phyloP scores from a whole-genome alignment of 1,140 invertebrate genomes.

The Pseudomyrmex pallidus region DNA sequence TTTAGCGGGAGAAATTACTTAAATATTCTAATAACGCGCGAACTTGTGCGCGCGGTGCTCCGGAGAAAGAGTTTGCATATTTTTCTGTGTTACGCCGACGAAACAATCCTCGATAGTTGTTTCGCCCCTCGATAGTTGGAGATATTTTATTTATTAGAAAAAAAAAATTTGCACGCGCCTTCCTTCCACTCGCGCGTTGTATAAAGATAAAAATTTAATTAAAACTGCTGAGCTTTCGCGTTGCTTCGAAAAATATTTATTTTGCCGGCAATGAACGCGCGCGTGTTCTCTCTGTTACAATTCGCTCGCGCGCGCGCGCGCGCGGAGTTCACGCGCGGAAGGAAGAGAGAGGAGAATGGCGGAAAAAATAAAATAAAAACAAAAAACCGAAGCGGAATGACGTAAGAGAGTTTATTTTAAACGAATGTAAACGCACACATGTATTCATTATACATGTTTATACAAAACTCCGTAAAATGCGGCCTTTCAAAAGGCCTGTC shows the following conservation, averaged over 20 bases:
- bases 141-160: not conserved
- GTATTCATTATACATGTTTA: conserved; percentile 61
- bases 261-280: not conserved
- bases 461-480: conserved; percentile 65
- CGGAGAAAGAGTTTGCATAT: no score
- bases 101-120: not conserved
- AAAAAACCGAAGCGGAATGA: conserved; percentile 48
- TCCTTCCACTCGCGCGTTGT: no score
- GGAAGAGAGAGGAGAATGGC: conserved; percentile 18
- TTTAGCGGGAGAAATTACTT: conserved; percentile 7
- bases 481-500: conserved; percentile 62
- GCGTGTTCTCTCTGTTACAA: not conserved
- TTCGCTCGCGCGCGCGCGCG: no score
- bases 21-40: conserved; percentile 30
- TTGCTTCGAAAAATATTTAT: conserved; percentile 9
- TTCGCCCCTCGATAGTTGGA: not conserved
- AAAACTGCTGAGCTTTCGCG: not conserved
- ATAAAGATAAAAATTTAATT: not conserved
- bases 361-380: conserved; percentile 25
- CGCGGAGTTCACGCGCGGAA: not conserved
- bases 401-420: conserved; percentile 70
- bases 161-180: not conserved
- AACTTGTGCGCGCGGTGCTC: no score
- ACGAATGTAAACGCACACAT: conserved; percentile 43
- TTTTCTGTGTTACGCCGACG: no score